A percentile compares a stretch with the other conserved stretches of the same genome.
These are phyloP conservation scores for Halichoeres trimaculatus DNA, from an alignment of 2,113 vertebrate species.

Conservation along the genomic window DNA sequence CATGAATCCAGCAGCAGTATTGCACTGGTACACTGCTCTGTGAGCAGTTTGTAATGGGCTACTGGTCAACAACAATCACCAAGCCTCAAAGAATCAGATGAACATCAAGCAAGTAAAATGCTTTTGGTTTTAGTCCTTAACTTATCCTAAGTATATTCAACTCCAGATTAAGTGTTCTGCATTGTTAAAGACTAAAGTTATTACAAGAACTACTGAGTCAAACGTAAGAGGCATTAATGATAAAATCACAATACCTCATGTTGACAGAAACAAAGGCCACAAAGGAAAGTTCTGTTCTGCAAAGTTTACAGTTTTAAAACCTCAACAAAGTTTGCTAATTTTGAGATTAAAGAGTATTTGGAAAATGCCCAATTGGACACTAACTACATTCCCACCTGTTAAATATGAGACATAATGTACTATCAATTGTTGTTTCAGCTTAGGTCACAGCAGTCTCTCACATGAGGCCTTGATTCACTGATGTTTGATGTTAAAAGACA, in stretches of 20 bases:
- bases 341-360: not conserved
- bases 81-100: constrained; percentile 19
- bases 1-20: constrained; percentile 15
- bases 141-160: not conserved
- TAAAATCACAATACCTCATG: not conserved
- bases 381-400: constrained; percentile 15
- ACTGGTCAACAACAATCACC: not conserved
- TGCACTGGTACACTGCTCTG: constrained; percentile 12
- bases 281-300: not conserved
- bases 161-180: not conserved
- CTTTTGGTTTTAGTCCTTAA: not conserved
- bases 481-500: not conserved
- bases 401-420: constrained; percentile 29
- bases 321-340: not conserved
- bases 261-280: constrained; percentile 42
- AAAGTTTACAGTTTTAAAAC: not conserved
- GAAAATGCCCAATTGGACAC: constrained; percentile 11
- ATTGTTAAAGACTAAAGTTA: not conserved
- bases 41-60: not conserved
- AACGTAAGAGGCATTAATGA: not conserved
- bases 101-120: not conserved
- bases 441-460: too few species aligned
- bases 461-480: not conserved
- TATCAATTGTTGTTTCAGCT: constrained; percentile 5
- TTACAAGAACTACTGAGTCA: not conserved